Percentiles rank a stretch among this genome's conserved stretches.
phyloP scores from a whole-genome alignment of 2,888 invertebrate species.

The Sarcophaga subvicina region DNA sequence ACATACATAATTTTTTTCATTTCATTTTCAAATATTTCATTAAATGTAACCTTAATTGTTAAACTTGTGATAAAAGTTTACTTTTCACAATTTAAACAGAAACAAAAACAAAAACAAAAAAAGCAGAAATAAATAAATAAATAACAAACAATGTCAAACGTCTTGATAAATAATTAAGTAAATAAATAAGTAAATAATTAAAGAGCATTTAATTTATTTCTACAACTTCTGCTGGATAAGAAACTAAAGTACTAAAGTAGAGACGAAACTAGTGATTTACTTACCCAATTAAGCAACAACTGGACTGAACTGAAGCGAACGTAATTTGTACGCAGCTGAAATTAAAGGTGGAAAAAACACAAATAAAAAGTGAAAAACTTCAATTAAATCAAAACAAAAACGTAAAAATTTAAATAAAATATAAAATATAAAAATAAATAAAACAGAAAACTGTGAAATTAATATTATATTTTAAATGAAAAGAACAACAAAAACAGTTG shows the following conservation, averaged over 20 bases:
- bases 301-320: not conserved
- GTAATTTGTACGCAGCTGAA: not conserved
- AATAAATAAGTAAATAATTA: not conserved
- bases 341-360: not conserved
- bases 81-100: not conserved
- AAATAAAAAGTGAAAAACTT: conserved; percentile 9
- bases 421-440: conserved; percentile 5
- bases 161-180: not conserved
- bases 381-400: conserved; percentile 13
- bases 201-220: not conserved
- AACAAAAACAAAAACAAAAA: not conserved
- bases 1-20: not conserved
- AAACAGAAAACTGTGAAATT: not conserved
- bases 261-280: not conserved
- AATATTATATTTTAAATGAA: not conserved
- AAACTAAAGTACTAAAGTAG: not conserved
- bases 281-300: conserved; percentile 15
- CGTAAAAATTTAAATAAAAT: not conserved
- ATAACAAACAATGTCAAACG: not conserved
- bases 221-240: not conserved
- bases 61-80: conserved; percentile 11
- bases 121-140: not conserved
- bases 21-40: not conserved
- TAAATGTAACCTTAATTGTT: too few relatives aligned
- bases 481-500: not conserved